A percentile compares a stretch with the other conserved stretches of the same genome.
Conservation (phyloP, 2,797 vertebrate genomes). For the Ataeniobius toweri region DNA sequence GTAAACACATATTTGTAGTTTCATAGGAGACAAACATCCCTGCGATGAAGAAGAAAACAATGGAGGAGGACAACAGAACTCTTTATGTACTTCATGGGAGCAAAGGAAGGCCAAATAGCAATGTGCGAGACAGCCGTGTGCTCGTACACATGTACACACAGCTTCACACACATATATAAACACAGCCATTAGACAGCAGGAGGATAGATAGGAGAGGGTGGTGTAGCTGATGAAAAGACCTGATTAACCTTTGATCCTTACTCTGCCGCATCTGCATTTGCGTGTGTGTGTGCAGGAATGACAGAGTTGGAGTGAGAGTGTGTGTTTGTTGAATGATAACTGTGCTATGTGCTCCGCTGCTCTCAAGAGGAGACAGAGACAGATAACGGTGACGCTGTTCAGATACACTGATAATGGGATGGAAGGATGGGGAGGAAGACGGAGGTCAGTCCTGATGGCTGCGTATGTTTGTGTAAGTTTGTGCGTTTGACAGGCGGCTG, state of each 20-base stretch:
- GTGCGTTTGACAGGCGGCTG: conserved; percentile 28
- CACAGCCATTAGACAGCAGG: conserved; percentile 55
- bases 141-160: conserved; percentile 31
- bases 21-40: conserved; percentile 20
- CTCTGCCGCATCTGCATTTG: conserved; percentile 5
- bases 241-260: conserved; percentile 78
- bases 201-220: conserved; percentile 72
- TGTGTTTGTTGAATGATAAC: conserved; percentile 60
- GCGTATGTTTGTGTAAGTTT: conserved; percentile 17
- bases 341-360: conserved; percentile 46
- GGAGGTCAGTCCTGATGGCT: background rate
- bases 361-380: conserved; percentile 57
- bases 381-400: conserved; percentile 61
- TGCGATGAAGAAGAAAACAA: conserved; percentile 51
- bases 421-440: conserved; percentile 8
- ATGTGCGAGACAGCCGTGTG: conserved; percentile 34
- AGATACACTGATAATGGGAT: conserved; percentile 62
- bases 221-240: conserved; percentile 77
- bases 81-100: conserved; percentile 52
- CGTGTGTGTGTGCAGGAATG: conserved; percentile 13
- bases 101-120: conserved; percentile 21
- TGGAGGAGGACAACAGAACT: conserved; percentile 27
- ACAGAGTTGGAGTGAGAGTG: conserved; percentile 21
- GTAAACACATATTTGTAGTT: conserved; percentile 48
- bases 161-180: conserved; percentile 25